Base-by-base conservation (phyloP, 1,140 invertebrate species). In the Octopus bimaculoides region DNA sequence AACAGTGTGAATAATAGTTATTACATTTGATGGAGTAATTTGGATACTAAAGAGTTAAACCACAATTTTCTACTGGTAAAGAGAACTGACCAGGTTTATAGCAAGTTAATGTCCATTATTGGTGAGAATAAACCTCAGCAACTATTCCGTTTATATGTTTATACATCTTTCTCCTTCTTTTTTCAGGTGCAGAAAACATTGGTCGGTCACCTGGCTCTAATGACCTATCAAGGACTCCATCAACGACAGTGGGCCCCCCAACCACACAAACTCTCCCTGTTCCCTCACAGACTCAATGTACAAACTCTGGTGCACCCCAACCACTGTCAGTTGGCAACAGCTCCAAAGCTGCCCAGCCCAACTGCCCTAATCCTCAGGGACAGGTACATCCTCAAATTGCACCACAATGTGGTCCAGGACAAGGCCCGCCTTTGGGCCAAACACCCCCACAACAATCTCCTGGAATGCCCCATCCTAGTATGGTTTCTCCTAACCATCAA, bases 151-250 rank as follows among this genome's bases (percentile, higher is more conserved):
- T 41, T 41, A 41, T 41, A 41, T 41, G 26, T 41, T 41, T 41
- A 41, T 41, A 41, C 26, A 41, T 41, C 26, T 41, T 41, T 41
- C 7, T 71, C 14, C 26, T 17, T 20, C 26, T 71, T 71, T 6
- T 71, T 71, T 41, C 74, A 75, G 74, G 74, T 75, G 52, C 41
- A 41, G 74, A 75, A 75, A 75, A 75, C 41, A 75, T 75, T 75
- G 74, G 74, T 53, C 74, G 74, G 52, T 75, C 74, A 41, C 74
- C 74, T 53, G 52, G 20, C 52, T 52, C 74, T 17, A 75, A 41
- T 75, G 74, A 75, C 14, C 8, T 75, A 52, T 52, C 66, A n/a
- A 14, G 66, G 26, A 71, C 66, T 71, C 66, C 66, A 6, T 71
- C 66, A 71, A 71, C 66, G 7, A 20, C 66, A n/a, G 66, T 71